Base-by-base conservation (phyloP, 2,797 vertebrate species). In the Dryobates pubescens region DNA sequence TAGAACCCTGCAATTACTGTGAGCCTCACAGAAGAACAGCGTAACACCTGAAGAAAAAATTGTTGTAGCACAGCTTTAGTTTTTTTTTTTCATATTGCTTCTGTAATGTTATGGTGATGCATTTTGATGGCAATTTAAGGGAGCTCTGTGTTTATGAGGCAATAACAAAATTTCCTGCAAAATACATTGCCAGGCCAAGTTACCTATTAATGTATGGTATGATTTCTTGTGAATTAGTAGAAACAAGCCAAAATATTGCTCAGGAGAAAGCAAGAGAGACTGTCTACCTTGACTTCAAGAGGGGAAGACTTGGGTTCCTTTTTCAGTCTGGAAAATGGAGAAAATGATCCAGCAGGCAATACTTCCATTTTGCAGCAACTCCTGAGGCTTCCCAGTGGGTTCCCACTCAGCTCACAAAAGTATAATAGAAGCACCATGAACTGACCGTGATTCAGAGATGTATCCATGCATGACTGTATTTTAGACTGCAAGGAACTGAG, bases 71-170 rank as follows among this genome's bases (percentile, higher is more conserved):
- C 7, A 36, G 29, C 36, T 73, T 32, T 30, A 82, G 32, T 7
- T 18, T 76, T 93, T 93, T 93, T 88, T 88, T 63, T 70, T 84
- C 54, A 68, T 71, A 22, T 56, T 94, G 77, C 71, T 83, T 86
- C 82, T 65, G 41, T 89, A 91, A 92, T 95, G 91, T 94, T 89
- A 88, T 26, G 34, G 64, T 76, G 61, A 86, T 83, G n/a, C 71
- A 71, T 78, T 95, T 59, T 86, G 77, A 93, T 65, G 64, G 86
- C 34, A 93, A 68, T 88, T 95, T 63, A 89, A 92, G 64, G 17
- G 82, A 89, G 38, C 36, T 86, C 26, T 79, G 8, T 92, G 80
- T 93, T 92, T 92, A 90, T 74, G 82, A 88, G 83, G 54, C 51
- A 84, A 36, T 92, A 96, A 64, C 47, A 89, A 82, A 94, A 84